A percentile compares a stretch with the other conserved stretches of the same genome.
phyloP scores from a whole-genome alignment of 2,797 vertebrate genomes.

The Neosilurus mollespiculum region DNA sequence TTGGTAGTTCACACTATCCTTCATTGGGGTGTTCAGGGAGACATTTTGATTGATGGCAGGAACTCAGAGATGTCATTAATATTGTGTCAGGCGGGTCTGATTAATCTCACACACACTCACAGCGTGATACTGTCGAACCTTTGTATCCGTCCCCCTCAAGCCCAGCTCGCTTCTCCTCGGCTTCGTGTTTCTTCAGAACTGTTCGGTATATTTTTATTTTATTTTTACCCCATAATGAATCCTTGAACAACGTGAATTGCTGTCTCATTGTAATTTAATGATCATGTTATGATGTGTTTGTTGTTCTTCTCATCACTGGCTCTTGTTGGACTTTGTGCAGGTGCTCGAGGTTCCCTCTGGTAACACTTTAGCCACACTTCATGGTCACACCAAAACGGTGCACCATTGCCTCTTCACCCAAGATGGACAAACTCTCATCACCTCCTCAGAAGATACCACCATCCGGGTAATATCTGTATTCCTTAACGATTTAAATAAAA shows the following conservation, averaged over 20 bases:
- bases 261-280: no score
- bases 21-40: background rate
- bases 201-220: no score
- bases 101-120: conserved; percentile 2
- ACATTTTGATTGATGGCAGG: conserved; percentile 22
- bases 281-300: no score
- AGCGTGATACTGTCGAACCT: conserved; percentile 46
- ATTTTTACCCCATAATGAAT: no score
- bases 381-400: conserved; percentile 79
- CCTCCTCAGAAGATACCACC: conserved; percentile 85
- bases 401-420: conserved; percentile 83
- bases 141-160: no score
- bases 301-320: no score
- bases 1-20: background rate
- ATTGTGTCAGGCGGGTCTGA: conserved; percentile 45
- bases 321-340: conserved; percentile 61
- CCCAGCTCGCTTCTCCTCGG: no score
- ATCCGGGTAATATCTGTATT: conserved; percentile 74
- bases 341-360: conserved; percentile 82
- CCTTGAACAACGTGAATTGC: no score
- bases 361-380: conserved; percentile 68
- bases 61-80: conserved; percentile 41
- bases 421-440: conserved; percentile 79
- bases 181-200: no score
- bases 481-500: accelerated